These are phyloP conservation scores for Xenotilapia flavipinnis DNA, from an alignment of 2,113 vertebrate species.

Conservation along the genomic window DNA sequence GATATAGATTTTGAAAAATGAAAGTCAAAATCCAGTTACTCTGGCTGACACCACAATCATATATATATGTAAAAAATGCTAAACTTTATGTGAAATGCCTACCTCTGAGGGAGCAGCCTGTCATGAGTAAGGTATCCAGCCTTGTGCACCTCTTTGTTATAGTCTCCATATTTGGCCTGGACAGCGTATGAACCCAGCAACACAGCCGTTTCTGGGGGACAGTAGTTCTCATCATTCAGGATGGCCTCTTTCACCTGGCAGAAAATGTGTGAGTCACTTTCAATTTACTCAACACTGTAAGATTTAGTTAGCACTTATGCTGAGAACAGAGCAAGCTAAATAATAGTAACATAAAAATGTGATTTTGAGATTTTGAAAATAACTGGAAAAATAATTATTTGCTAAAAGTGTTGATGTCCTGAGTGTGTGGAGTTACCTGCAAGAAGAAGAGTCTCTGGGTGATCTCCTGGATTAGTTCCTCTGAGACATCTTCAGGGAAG, in stretches of 20 bases:
- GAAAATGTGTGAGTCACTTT: background rate
- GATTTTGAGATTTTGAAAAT: background rate
- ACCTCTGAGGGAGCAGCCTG: slow-evolving; percentile 94
- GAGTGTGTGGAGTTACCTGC: slow-evolving; percentile 75
- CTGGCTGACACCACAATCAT: background rate
- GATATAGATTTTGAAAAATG: background rate
- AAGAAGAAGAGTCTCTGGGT: slow-evolving; percentile 97
- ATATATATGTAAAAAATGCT: accelerated
- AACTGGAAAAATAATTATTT: background rate
- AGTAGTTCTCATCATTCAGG: slow-evolving; percentile 96
- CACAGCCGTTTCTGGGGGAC: slow-evolving; percentile 96
- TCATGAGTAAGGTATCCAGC: slow-evolving; percentile 90
- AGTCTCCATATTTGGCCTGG: slow-evolving; percentile 94
- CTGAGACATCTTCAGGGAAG: slow-evolving; percentile 96
- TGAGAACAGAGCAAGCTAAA: background rate
- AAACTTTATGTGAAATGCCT: background rate
- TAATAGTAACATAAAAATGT: background rate
- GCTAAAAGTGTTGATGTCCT: background rate
- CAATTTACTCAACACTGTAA: background rate
- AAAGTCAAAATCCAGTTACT: background rate
- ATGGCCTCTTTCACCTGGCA: slow-evolving; percentile 95
- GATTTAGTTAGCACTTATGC: background rate
- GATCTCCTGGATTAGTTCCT: slow-evolving; percentile 97
- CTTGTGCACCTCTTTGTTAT: slow-evolving; percentile 88
- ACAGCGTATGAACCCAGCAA: slow-evolving; percentile 92